A percentile compares a stretch with the other conserved stretches of the same genome.
Evolutionary conservation across 1,140 invertebrate species (phyloP).

Genomic region (Drosophila takahashii): DNA sequence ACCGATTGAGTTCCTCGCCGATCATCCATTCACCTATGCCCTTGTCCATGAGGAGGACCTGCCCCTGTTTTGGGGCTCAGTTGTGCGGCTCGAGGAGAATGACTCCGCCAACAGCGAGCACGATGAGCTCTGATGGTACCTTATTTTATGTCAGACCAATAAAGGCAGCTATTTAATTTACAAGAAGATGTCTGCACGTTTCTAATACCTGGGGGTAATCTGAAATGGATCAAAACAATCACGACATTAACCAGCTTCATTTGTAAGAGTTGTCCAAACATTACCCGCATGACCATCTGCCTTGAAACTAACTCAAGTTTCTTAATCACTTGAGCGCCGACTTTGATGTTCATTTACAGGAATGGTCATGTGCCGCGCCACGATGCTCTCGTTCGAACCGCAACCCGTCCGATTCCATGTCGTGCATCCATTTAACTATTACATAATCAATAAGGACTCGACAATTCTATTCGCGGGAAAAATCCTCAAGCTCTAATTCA

Average conservation of each 20-base stretch:
- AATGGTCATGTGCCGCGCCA: conserved; percentile 11
- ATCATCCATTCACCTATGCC: conserved; percentile 79
- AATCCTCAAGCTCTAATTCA: not conserved
- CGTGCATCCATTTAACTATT: conserved; percentile 29
- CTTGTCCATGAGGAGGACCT: conserved; percentile 46
- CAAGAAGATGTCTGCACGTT: not conserved
- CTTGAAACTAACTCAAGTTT: not conserved
- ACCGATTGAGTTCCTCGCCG: conserved; percentile 61
- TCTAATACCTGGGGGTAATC: not conserved
- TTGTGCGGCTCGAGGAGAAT: conserved; percentile 42
- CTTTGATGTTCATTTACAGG: conserved; percentile 28
- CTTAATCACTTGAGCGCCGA: not conserved
- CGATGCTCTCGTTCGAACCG: not conserved
- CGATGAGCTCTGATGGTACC: conserved; percentile 55
- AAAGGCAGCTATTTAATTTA: conserved; percentile 26
- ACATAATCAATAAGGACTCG: conserved; percentile 4
- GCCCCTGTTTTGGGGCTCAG: conserved; percentile 61
- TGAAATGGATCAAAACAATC: not conserved
- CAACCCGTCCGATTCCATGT: conserved; percentile 11
- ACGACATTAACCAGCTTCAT: not conserved
- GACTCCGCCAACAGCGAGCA: conserved; percentile 30
- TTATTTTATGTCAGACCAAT: conserved; percentile 25
- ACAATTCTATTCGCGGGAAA: conserved; percentile 29
- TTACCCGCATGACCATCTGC: not conserved
- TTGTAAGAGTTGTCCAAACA: not conserved